These are phyloP conservation scores for Thereva unica DNA, from an alignment of 2,888 invertebrate genomes.

Conservation along the genomic window DNA sequence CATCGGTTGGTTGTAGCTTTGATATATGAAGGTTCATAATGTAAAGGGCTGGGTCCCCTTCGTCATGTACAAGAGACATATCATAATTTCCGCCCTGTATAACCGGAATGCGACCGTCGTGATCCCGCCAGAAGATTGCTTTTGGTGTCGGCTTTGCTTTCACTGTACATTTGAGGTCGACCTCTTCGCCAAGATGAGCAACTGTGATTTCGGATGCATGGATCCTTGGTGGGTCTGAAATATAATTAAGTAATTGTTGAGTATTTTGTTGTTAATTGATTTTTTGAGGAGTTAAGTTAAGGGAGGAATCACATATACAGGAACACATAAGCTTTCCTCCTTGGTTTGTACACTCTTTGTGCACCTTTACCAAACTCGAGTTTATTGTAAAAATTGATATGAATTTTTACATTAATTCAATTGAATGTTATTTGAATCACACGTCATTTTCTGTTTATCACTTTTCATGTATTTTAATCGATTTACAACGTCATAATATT, in stretches of 20 bases:
- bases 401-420: not conserved
- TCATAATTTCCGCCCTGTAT: constrained; percentile 77
- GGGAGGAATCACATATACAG: too few relatives aligned
- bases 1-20: constrained; percentile 71
- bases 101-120: constrained; percentile 72
- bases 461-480: too few relatives aligned
- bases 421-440: too few relatives aligned
- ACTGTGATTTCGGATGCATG: constrained; percentile 78
- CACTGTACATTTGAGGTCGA: constrained; percentile 76
- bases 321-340: too few relatives aligned
- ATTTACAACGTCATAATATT: too few relatives aligned
- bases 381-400: not conserved
- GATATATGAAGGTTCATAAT: constrained; percentile 76
- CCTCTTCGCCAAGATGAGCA: constrained; percentile 75
- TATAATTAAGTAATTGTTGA: constrained; percentile 35
- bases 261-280: too few relatives aligned
- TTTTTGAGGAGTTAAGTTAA: too few relatives aligned
- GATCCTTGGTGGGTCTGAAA: constrained; percentile 73
- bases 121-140: constrained; percentile 81
- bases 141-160: constrained; percentile 79
- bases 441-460: too few relatives aligned
- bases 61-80: constrained; percentile 64
- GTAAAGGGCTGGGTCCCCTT: constrained; percentile 70
- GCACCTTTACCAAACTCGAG: not conserved
- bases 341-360: too few relatives aligned